Base-by-base conservation (phyloP, 1,140 invertebrate genomes). In the Tetraneura akinire region DNA sequence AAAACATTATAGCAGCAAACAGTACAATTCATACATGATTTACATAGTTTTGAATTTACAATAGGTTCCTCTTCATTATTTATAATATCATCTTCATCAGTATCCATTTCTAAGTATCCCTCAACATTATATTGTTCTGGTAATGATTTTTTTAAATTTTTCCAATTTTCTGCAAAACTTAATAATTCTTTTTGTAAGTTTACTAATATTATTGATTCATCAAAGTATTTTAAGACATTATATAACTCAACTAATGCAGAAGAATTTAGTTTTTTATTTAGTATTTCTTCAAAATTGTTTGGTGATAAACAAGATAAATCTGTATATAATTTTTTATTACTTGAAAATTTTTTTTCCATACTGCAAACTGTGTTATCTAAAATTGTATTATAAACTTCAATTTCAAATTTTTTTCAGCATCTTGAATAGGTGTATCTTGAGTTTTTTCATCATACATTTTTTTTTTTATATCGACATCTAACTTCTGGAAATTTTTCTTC, bases 231-330 rank as follows among this genome's bases (percentile, higher is more conserved):
- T 55, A 55, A 55, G 18, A 55, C 53, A 21, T 55, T 23, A 23
- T n/a, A 55, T n/a, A 55, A 55, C 53, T 55, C 53, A 0, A 55
- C 53, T 55, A 55, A 55, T 23, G n/a, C 53, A 55, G n/a, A 21
- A 55, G 53, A 55, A 55, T 11, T 23, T 11, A 64, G 32, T 64
- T 64, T n/a, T 37, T 64, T 18, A 64, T 64, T 37, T 18, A 2
- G 10, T 64, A 64, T 32, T 14, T 64, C 26, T 64, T 9, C 32
- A 64, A 64, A 64, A 37, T 64, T 37, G 32, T 64, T 64, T 64
- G 60, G 60, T 29, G 60, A 64, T 9, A 64, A 64, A 64, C 60
- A 64, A 6, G 60, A 29, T 64, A 64, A 18, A 66, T 66, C 62
- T 32, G 29, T 32, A 42, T 64, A 64, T 42, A 64, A 29, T 3